These are phyloP conservation scores for Phalangium opilio DNA, from an alignment of 2,888 invertebrate genomes.

Conservation along the genomic window DNA sequence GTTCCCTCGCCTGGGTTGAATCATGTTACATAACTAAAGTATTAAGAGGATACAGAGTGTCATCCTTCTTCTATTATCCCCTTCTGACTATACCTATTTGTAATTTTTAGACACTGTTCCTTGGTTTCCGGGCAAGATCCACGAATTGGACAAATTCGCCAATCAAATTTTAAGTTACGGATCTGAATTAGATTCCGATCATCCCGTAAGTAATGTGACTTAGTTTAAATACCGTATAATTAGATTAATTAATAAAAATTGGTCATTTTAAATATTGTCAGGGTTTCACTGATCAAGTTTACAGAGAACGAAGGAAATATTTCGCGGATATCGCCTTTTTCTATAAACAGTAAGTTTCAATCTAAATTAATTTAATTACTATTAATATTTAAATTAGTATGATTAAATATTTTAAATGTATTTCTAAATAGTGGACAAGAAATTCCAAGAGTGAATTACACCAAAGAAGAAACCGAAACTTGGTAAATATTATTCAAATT, in stretches of 20 bases:
- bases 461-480: constrained; percentile 67
- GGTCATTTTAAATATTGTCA: too few species aligned
- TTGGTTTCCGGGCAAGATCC: constrained; percentile 91
- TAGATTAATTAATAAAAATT: too few species aligned
- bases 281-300: constrained; percentile 78
- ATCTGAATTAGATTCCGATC: constrained; percentile 75
- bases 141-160: constrained; percentile 77
- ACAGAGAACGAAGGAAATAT: constrained; percentile 66
- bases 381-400: not conserved
- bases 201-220: constrained; percentile 75
- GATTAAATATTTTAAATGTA: not conserved
- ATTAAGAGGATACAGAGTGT: too few species aligned
- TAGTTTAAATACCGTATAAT: too few species aligned
- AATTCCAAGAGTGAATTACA: constrained; percentile 80
- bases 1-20: too few species aligned
- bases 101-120: constrained; percentile 42
- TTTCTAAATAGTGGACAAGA: constrained; percentile 54
- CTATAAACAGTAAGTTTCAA: constrained; percentile 68
- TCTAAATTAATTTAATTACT: not conserved
- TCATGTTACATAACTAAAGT: too few species aligned
- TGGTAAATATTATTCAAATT: constrained; percentile 45
- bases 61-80: too few species aligned
- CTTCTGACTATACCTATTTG: too few species aligned
- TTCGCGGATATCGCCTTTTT: constrained; percentile 94
- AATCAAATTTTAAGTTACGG: constrained; percentile 96